A percentile compares a stretch with the other conserved stretches of the same genome.
These are phyloP conservation scores for Oncorhynchus kisutch DNA, from an alignment of 2,113 vertebrate species.

Conservation along the genomic window DNA sequence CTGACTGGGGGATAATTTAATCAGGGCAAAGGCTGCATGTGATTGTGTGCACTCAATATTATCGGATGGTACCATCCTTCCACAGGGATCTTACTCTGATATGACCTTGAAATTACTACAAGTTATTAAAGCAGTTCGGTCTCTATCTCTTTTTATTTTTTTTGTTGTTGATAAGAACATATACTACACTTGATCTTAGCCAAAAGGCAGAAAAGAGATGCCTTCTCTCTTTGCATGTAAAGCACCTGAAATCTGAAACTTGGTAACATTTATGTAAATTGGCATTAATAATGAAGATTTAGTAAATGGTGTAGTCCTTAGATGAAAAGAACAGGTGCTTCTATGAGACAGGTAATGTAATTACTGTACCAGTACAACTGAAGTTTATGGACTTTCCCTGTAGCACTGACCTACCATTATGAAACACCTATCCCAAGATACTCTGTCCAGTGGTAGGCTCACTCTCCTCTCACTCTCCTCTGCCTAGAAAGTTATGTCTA, in stretches of 20 bases:
- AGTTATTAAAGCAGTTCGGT: background rate
- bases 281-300: background rate
- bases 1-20: conserved; percentile 12
- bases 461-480: no score
- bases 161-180: no score
- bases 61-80: background rate
- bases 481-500: no score
- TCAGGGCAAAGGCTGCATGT: background rate
- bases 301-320: background rate
- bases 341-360: background rate
- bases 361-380: background rate
- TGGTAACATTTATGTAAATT: background rate
- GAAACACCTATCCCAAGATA: no score
- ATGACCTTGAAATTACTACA: conserved; percentile 2
- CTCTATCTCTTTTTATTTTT: background rate
- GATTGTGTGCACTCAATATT: conserved; percentile 11
- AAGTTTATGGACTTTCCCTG: background rate
- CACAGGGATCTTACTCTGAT: background rate
- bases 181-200: no score
- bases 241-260: background rate
- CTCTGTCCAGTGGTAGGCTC: no score
- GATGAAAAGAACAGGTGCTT: background rate
- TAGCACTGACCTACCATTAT: no score
- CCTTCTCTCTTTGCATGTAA: background rate
- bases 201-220: no score